Evolutionary conservation across 2,797 vertebrate genomes (phyloP), one percentile per base, ranked within the genome.

Genomic region (Sebastes kiyomatsui): DNA sequence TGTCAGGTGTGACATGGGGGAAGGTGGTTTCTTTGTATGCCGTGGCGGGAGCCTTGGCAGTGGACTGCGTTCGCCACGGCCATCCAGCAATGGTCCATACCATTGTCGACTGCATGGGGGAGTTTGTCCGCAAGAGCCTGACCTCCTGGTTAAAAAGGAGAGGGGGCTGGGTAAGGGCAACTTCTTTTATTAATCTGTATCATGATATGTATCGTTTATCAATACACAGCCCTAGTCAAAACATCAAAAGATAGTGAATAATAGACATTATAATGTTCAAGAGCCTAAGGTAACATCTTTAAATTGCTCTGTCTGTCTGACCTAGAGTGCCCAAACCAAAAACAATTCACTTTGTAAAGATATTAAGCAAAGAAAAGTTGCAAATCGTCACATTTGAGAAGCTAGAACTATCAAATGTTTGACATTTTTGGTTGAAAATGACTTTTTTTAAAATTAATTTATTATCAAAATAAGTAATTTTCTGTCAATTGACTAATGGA

Each of bases 1-100:
- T 83, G 32, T 61, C 25, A 99, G 99, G 98, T 77, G 97, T 99
- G 78, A 99, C 99, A 0, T 99, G 99, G 99, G 98, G 98, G 72
- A 99, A 99, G 93, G 97, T 99, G 85, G 98, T 98, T 52, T 98
- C 99, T 23, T 90, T 99, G n/a, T 99, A 99, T 0, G 96, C 97
- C 0, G 98, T 99, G 90, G 98, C 99, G 0, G 98, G 97, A 0
- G 97, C 97, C 20, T 90, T 99, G 89, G 98, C 98, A 0, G 96
- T 99, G 88, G 99, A 99, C 94, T 99, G 98, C 0, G 98, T 99
- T 38, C 95, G 96, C 46, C 97, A 98, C 0, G 98, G 97, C 0
- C 96, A 98, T 85, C 97, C 97, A 0, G 97, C 97, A 54, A 96
- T 98, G 95, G 97, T 99, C 2, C 97, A 98, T 20, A 97, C 96